phyloP scores from a whole-genome alignment of 2,888 invertebrate genomes.

The Biston betularia region DNA sequence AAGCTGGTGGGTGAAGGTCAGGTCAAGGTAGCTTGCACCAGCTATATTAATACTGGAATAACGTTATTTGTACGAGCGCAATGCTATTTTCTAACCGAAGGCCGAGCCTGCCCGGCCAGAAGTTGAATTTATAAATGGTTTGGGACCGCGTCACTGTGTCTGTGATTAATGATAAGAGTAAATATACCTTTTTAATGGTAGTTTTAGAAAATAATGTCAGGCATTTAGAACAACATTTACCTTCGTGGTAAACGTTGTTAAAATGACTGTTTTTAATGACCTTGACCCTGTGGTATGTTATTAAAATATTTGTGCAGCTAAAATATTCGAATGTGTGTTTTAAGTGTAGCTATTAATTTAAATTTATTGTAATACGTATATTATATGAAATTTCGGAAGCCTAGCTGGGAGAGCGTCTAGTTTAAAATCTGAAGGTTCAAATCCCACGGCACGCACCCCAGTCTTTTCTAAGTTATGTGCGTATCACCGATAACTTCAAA shows the following conservation, averaged over 20 bases:
- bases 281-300: slow-evolving; percentile 6
- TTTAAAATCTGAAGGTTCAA: too few species aligned
- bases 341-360: background rate
- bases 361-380: background rate
- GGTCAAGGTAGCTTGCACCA: slow-evolving; percentile 75
- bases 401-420: too few species aligned
- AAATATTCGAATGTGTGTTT: background rate
- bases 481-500: too few species aligned
- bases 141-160: slow-evolving; percentile 4
- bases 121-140: slow-evolving; percentile 31
- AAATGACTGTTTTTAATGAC: slow-evolving; percentile 1
- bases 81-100: slow-evolving; percentile 58
- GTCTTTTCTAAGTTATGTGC: too few species aligned
- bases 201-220: too few species aligned
- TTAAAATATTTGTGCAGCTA: background rate
- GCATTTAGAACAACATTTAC: background rate
- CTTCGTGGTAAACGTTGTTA: background rate
- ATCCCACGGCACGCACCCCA: too few species aligned
- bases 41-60: slow-evolving; percentile 52
- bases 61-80: slow-evolving; percentile 36
- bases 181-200: slow-evolving; percentile 14
- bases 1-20: slow-evolving; percentile 60
- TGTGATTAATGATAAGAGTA: slow-evolving; percentile 21
- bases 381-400: too few species aligned
- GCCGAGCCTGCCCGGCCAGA: slow-evolving; percentile 38